phyloP scores from a whole-genome alignment of 2,113 vertebrate genomes.

The Taurulus bubalis region DNA sequence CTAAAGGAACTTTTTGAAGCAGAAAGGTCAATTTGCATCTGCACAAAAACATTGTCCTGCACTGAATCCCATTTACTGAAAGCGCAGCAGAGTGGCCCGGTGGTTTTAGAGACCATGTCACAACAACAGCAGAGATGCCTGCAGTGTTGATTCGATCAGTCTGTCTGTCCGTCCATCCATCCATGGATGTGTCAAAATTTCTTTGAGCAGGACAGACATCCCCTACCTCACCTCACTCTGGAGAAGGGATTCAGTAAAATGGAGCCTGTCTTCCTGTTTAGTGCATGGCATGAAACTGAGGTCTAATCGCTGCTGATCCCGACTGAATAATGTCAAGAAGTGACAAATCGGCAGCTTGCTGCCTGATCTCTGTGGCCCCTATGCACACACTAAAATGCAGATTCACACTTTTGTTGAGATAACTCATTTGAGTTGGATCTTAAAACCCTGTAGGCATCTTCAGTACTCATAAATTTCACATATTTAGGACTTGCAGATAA shows the following conservation, averaged over 20 bases:
- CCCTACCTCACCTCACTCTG: slow-evolving; percentile 15
- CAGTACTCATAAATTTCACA: neutral
- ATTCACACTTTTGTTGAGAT: neutral
- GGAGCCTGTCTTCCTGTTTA: slow-evolving; percentile 53
- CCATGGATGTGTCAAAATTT: slow-evolving; percentile 33
- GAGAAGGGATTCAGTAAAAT: slow-evolving; percentile 41
- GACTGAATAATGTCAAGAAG: slow-evolving; percentile 59
- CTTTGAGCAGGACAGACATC: slow-evolving; percentile 42
- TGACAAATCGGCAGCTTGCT: slow-evolving; percentile 40
- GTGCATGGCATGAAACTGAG: slow-evolving; percentile 36
- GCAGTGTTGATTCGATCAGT: slow-evolving; percentile 47
- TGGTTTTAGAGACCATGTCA: slow-evolving; percentile 34
- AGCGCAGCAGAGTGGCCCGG: slow-evolving; percentile 30
- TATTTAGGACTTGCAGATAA: slow-evolving; percentile 93
- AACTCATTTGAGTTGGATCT: slow-evolving; percentile 4
- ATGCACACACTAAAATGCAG: neutral
- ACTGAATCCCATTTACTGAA: slow-evolving; percentile 27
- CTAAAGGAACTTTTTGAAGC: slow-evolving; percentile 20
- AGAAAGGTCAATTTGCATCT: slow-evolving; percentile 45
- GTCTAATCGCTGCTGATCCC: slow-evolving; percentile 56
- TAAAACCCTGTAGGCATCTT: neutral
- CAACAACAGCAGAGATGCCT: slow-evolving; percentile 47
- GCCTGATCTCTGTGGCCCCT: slow-evolving; percentile 11
- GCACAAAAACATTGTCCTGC: slow-evolving; percentile 22
- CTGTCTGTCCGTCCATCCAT: slow-evolving; percentile 45